phyloP scores from a whole-genome alignment of 2,797 vertebrate genomes.

The Danio kyathit region DNA sequence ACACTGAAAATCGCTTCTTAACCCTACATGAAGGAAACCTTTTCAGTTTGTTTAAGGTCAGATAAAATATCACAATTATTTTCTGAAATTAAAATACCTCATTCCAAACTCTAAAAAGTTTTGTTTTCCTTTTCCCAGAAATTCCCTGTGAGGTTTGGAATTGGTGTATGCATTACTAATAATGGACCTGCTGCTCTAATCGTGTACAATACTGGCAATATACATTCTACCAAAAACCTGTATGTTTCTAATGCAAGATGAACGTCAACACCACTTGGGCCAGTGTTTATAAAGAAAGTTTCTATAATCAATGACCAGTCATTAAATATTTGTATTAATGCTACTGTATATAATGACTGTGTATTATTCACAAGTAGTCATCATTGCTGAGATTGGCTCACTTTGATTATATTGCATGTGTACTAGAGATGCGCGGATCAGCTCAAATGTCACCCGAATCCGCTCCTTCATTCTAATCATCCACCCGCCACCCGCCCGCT shows the following conservation, averaged over 20 bases:
- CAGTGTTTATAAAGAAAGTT: no score
- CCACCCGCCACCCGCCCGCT: no score
- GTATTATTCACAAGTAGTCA: no score
- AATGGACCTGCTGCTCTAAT: slow-evolving; percentile 39
- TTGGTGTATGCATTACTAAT: neutral
- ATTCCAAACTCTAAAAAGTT: neutral
- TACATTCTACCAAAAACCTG: neutral
- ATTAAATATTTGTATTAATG: no score
- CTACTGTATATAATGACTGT: no score
- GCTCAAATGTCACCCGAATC: no score
- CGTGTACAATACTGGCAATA: slow-evolving; percentile 37
- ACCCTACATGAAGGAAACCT: slow-evolving; percentile 22
- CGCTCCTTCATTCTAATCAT: no score
- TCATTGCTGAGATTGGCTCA: no score
- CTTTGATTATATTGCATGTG: no score
- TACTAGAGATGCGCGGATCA: no score
- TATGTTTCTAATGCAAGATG: neutral
- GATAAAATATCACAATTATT: fast-evolving
- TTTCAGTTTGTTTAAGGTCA: slow-evolving; percentile 25
- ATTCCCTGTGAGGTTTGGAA: slow-evolving; percentile 37
- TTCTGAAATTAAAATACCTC: no score
- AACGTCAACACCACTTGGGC: neutral
- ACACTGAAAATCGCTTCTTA: neutral
- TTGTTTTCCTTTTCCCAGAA: neutral
- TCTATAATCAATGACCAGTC: no score